Evolutionary conservation across 2,888 invertebrate species (phyloP), one percentile per base, ranked within the genome.

Genomic region (Pardosa pseudoannulata): DNA sequence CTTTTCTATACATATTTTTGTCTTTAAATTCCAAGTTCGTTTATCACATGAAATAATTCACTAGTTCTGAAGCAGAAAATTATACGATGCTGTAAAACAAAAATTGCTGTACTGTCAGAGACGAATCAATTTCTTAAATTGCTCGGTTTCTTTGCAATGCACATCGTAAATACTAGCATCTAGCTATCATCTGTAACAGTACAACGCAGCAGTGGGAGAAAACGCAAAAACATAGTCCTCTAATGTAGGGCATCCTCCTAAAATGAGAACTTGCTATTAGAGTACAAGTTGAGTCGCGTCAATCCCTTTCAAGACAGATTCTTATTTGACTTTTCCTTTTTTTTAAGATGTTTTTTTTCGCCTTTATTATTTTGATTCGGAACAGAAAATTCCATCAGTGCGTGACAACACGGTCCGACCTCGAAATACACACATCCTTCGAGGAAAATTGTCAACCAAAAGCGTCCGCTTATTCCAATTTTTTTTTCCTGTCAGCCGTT

Each of bases 321-420:
- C 41, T n/a, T 9, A 11, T 46, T 46, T 46, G 9, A 9, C 16
- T 46, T n/a, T n/a, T 16, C 13, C 6, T 46, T 46, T 46, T 46
- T 46, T 46, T 46, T n/a, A n/a, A n/a, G n/a, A 36, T 36, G 5
- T 56, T 23, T 56, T 56, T 16, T 23, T 6, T 56, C 16, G 16
- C 16, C 16, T 23, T 11, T 23, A 56, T 56, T 11, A 23, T 7
- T 23, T 56, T 56, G 56, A 56, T 56, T 23, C 5, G 23, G 56
- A 56, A 56, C 23, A 23, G 23, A 56, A 56, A 46, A 56, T 56
- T 56, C 56, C 23, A 56, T 2, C 56, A 23, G 56, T 56, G 56
- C 56, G 56, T 56, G 56, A 56, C 56, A 56, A 23, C 56, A 56
- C 56, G 56, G 5, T 6, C 6, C 23, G 19, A 3, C 23, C 23